A percentile compares a stretch with the other conserved stretches of the same genome.
Conservation (phyloP, 2,888 invertebrate genomes). For the Monopis laevigella region DNA sequence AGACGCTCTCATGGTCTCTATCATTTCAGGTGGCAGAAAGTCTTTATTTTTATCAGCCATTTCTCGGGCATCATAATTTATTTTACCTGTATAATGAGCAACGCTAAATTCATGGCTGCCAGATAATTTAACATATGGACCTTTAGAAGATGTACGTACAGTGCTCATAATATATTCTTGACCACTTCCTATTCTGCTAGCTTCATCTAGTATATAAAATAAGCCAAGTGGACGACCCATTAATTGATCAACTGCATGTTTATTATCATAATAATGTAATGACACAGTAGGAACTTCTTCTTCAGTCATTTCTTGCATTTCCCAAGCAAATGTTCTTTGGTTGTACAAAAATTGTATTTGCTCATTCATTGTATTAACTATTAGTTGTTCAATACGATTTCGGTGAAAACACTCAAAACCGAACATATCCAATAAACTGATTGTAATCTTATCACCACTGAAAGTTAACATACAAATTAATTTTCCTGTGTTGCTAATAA, state of each 20-base stretch:
- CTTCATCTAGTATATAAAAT: slow-evolving; percentile 87
- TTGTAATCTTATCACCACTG: slow-evolving; percentile 85
- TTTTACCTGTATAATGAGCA: slow-evolving; percentile 90
- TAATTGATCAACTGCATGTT: slow-evolving; percentile 86
- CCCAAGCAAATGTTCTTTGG: slow-evolving; percentile 91
- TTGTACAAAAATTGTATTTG: slow-evolving; percentile 94
- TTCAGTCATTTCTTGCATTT: slow-evolving; percentile 82
- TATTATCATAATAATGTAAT: slow-evolving; percentile 88
- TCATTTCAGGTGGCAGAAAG: slow-evolving; percentile 89
- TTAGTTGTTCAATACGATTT: slow-evolving; percentile 87
- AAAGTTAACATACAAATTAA: slow-evolving; percentile 27
- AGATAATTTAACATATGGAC: slow-evolving; percentile 62
- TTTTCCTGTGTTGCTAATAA: too few relatives aligned
- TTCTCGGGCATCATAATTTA: slow-evolving; percentile 83
- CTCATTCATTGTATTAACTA: slow-evolving; percentile 91
- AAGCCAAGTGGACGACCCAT: slow-evolving; percentile 86
- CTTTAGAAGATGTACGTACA: slow-evolving; percentile 59
- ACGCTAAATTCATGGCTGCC: slow-evolving; percentile 80
- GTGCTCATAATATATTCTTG: slow-evolving; percentile 76
- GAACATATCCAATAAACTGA: slow-evolving; percentile 87
- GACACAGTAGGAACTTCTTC: slow-evolving; percentile 79
- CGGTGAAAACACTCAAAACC: slow-evolving; percentile 92
- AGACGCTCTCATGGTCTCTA: slow-evolving; percentile 85
- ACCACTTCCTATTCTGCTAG: slow-evolving; percentile 77
- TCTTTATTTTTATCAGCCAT: slow-evolving; percentile 92